Base-by-base conservation (phyloP, 2,888 invertebrate species). In the Penaeus monodon region DNA sequence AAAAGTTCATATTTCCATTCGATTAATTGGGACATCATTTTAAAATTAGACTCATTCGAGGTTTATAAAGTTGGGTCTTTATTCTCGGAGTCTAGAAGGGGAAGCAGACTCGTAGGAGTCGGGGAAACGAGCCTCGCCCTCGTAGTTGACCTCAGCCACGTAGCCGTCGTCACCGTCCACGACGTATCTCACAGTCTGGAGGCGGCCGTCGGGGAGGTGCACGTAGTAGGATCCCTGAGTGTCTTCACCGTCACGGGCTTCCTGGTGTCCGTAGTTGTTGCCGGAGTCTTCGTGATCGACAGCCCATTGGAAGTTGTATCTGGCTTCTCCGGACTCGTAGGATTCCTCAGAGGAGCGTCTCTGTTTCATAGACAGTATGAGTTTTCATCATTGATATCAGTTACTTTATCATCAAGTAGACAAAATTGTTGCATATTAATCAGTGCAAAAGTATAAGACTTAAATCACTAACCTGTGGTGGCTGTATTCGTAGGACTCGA, bases 121-220 rank as follows among this genome's bases (percentile, higher is more conserved):
- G 33, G 33, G 33, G 33, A 38, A 38, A 38, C 33, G 33, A 38
- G 85, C 85, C 17, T 38, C 81, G 24, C 88, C 88, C 27, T 88
- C 85, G 78, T 88, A 88, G 64, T 38, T 74, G 73, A 88, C 88
- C 44, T 88, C 84, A 78, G 88, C 88, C 24, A 88, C 78, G 84
- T 70, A 88, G 70, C 88, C 88, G 22, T 80, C 80, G 78, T 88
- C 76, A 12, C 84, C 88, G 64, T 88, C 78, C 64, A 88, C 88
- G 81, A 17, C 12, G 81, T 84, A 88, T n/a, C 64, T 81, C 66
- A 88, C 88, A 6, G 33, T 80, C 81, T 85, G 84, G 27, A 74
- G 77, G 64, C 88, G 88, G 20, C 88, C 88, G 78, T 88, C 88
- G 65, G 88, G 88, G 29, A 85, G 85, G 63, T 80, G 85, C n/a